phyloP scores from a whole-genome alignment of 2,888 invertebrate species.

The Candidula unifasciata region DNA sequence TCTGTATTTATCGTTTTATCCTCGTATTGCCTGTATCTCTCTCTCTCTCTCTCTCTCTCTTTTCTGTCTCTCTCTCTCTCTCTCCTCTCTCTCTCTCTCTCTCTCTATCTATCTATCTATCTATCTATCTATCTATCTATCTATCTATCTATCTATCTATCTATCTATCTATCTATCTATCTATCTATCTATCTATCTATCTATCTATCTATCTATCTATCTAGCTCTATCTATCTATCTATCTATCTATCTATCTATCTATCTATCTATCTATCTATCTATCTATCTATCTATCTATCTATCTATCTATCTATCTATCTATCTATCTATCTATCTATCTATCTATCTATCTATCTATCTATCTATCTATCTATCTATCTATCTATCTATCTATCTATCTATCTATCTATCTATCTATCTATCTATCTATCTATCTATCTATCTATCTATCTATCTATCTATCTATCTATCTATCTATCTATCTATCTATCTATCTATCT shows the following conservation, averaged over 20 bases:
- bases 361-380: constrained; percentile 17
- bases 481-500: neutral
- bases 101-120: constrained; percentile 23
- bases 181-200: constrained; percentile 9
- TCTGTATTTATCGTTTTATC: too few species aligned
- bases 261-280: neutral
- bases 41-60: too few species aligned
- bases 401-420: constrained; percentile 7
- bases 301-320: constrained; percentile 12
- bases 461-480: neutral
- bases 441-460: neutral
- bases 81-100: too few species aligned
- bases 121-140: neutral
- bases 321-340: constrained; percentile 17
- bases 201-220: too few species aligned
- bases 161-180: constrained; percentile 13
- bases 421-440: neutral
- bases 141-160: constrained; percentile 7
- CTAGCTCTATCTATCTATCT: too few species aligned
- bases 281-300: constrained; percentile 14
- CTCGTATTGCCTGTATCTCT: too few species aligned
- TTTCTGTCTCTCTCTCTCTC: too few species aligned
- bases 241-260: constrained; percentile 6
- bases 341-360: constrained; percentile 2
- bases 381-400: neutral